phyloP scores from a whole-genome alignment of 1,140 invertebrate genomes.

The Melanaphis sacchari region DNA sequence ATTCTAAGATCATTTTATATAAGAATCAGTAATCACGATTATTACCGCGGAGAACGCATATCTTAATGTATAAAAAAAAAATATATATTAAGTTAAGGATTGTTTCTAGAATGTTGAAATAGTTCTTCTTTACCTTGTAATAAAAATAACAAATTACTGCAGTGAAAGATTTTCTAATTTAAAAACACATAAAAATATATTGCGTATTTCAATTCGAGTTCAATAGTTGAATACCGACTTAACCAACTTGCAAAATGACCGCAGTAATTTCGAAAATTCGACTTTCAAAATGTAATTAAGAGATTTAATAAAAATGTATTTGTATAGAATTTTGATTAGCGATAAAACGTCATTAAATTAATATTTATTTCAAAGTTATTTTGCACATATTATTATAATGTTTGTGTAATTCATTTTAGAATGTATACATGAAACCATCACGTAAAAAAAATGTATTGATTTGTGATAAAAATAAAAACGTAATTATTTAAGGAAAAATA shows the following conservation, averaged over 20 bases:
- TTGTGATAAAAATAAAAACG: too few species aligned
- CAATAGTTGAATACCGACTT: neutral
- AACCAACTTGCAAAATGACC: neutral
- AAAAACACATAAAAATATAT: neutral
- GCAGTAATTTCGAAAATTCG: neutral
- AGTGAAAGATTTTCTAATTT: neutral
- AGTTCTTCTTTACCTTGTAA: neutral
- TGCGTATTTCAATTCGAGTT: neutral
- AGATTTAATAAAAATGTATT: neutral
- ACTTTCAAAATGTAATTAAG: neutral
- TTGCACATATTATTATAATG: too few species aligned
- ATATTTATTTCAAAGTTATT: too few species aligned
- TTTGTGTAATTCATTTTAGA: too few species aligned
- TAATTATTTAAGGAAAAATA: too few species aligned
- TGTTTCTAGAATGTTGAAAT: neutral
- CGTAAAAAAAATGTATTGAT: too few species aligned
- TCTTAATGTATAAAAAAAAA: neutral
- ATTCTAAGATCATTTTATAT: neutral
- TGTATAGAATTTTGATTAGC: neutral
- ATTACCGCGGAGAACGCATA: neutral
- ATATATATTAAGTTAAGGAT: neutral
- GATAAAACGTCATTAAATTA: too few species aligned
- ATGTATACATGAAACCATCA: too few species aligned
- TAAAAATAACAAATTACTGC: neutral
- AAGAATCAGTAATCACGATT: neutral